phyloP scores from a whole-genome alignment of 2,113 vertebrate genomes.

The Ariopsis seemanni region DNA sequence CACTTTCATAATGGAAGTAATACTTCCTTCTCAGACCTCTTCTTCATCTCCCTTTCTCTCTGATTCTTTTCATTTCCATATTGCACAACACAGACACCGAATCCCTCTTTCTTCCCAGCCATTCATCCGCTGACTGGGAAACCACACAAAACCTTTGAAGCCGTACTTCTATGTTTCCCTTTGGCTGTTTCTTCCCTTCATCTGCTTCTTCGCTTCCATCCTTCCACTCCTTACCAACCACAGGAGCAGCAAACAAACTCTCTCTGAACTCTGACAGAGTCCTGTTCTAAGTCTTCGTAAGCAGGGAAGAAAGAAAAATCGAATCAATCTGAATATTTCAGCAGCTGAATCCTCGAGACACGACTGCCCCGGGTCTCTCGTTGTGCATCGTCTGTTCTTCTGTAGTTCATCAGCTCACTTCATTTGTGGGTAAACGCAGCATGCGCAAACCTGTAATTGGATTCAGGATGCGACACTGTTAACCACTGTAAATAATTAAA shows the following conservation, averaged over 20 bases:
- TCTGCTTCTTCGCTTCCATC: slow-evolving; percentile 45
- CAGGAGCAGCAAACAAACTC: slow-evolving; percentile 49
- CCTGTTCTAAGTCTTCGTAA: slow-evolving; percentile 44
- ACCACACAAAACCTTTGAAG: slow-evolving; percentile 54
- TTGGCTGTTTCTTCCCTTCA: background rate
- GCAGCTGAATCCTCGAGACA: slow-evolving; percentile 46
- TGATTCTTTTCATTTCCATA: slow-evolving; percentile 48
- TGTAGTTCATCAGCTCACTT: slow-evolving; percentile 29
- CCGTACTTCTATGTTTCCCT: slow-evolving; percentile 20
- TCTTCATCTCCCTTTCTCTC: slow-evolving; percentile 13
- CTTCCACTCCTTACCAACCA: slow-evolving; percentile 34
- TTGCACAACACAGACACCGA: slow-evolving; percentile 47
- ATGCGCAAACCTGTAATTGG: slow-evolving; percentile 49
- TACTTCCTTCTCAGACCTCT: background rate
- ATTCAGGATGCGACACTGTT: slow-evolving; percentile 55
- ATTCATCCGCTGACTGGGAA: slow-evolving; percentile 50
- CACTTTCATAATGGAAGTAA: background rate
- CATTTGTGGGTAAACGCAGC: slow-evolving; percentile 29
- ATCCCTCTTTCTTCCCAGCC: slow-evolving; percentile 41
- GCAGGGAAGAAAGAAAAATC: background rate
- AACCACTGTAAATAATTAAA: slow-evolving; percentile 56
- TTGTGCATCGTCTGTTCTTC: background rate
- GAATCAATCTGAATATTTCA: slow-evolving; percentile 61
- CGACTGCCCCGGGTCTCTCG: slow-evolving; percentile 13
- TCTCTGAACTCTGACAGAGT: slow-evolving; percentile 57